Evolutionary conservation across 2,888 invertebrate genomes (phyloP), one percentile per base, ranked within the genome.

Genomic region (Hoplodrina blanda): DNA sequence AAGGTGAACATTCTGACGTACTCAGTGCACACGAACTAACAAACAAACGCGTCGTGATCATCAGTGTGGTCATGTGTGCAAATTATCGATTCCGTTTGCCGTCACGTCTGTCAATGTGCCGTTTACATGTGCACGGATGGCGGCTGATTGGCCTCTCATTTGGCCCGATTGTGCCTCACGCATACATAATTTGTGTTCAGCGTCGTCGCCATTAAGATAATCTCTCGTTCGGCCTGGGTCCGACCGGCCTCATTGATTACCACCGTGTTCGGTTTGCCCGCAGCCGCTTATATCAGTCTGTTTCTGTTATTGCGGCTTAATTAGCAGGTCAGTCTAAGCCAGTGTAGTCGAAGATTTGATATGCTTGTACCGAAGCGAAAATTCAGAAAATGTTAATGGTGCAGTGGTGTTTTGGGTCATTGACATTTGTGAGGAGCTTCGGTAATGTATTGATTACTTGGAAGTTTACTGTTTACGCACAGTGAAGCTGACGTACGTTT

Each of bases 61-160:
- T 68, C 69, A 62, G 63, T 30, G 30, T 41, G 67, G 83, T 70
- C 78, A 76, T 81, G 84, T 82, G 86, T 82, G 83, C 85, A 88
- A 89, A 92, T 89, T 89, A 91, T 91, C 88, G 90, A 92, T 92
- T 89, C 87, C 82, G 88, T 91, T 90, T 90, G 90, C 81, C 89
- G 88, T 91, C 91, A 91, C 91, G 91, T 90, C 87, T 88, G 91
- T 90, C 91, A 91, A 84, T 85, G 90, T 87, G 88, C 87, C 91
- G 90, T 88, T 92, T 88, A 88, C 90, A 86, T 80, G 85, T 82
- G 85, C 89, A 85, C 85, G 87, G 88, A 78, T 88, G 90, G 85
- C 83, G 87, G 88, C 91, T 93, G 95, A 95, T 95, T 94, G 95
- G 92, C 91, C 93, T 90, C 94, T 95, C 95, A 94, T 95, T 95